A percentile compares a stretch with the other conserved stretches of the same genome.
phyloP scores from a whole-genome alignment of 64 coral and sea anemone species.

The Dendrophyllia cribrosa region DNA sequence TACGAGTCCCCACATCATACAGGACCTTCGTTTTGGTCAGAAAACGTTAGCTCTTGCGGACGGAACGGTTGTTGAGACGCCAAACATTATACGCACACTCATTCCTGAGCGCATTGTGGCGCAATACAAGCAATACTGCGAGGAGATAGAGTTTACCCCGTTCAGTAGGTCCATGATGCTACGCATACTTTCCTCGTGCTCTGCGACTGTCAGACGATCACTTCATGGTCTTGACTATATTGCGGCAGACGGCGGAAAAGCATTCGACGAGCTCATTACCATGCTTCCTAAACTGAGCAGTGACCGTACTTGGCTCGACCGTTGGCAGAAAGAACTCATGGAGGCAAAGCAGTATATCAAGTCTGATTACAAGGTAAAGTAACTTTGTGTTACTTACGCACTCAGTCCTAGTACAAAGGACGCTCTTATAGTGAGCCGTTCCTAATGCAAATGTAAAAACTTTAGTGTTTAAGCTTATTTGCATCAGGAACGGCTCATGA shows the following conservation, averaged over 20 bases:
- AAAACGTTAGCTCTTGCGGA: background rate
- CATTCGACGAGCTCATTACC: background rate
- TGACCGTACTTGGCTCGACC: background rate
- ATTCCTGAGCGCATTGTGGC: constrained; percentile 16
- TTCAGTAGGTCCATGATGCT: constrained; percentile 3
- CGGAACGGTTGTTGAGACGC: constrained; percentile 1
- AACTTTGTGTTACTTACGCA: background rate
- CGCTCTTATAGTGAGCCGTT: background rate
- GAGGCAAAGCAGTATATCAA: constrained; percentile 12
- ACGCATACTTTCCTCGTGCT: background rate
- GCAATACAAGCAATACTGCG: constrained; percentile 18
- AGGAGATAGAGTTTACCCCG: background rate
- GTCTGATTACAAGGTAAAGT: background rate
- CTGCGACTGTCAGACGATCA: background rate
- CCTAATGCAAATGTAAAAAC: background rate
- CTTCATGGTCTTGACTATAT: constrained; percentile 6
- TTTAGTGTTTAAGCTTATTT: background rate
- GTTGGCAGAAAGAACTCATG: constrained; percentile 1
- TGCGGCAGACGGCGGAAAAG: background rate
- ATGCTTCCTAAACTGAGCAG: background rate
- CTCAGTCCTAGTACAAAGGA: background rate
- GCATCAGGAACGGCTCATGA: background rate
- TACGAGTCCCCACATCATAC: constrained; percentile 39
- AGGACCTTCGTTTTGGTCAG: constrained; percentile 16
- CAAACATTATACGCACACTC: background rate